Conservation (phyloP, 2,113 vertebrate species). For the Psilopsiagon aymara region DNA sequence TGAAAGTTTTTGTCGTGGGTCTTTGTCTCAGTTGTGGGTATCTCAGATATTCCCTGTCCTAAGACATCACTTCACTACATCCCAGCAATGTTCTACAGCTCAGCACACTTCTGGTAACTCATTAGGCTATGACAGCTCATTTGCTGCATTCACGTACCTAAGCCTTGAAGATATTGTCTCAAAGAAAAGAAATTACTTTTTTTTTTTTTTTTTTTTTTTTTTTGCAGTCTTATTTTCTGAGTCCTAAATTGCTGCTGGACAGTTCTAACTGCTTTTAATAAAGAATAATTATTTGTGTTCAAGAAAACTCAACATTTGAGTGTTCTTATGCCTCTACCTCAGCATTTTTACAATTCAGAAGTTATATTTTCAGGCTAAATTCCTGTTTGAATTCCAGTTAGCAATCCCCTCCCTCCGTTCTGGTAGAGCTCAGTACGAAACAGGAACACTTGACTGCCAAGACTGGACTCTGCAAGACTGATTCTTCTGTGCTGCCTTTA, state of each 20-base stretch:
- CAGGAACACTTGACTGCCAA: rapidly evolving
- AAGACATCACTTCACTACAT: not conserved
- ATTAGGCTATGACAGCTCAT: not conserved
- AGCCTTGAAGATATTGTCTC: not conserved
- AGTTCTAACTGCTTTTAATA: not conserved
- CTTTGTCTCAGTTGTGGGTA: not conserved
- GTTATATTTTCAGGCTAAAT: not conserved
- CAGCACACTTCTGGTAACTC: not conserved
- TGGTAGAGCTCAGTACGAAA: not conserved
- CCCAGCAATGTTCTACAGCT: not conserved
- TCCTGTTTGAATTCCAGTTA: not conserved
- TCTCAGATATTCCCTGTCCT: not conserved
- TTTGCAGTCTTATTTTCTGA: not conserved
- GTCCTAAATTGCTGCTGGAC: not conserved
- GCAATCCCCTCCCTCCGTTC: not conserved
- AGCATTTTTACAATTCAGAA: not conserved
- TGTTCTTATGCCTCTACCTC: not conserved
- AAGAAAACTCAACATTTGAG: not conserved
- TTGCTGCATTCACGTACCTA: not conserved
- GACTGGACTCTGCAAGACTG: not conserved
- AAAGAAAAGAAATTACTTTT: not conserved
- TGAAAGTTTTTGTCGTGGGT: not conserved
- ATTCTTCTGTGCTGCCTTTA: not conserved
- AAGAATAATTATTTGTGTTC: not conserved
- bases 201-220: not conserved